Evolutionary conservation across 92 coral and sea anemone genomes (phyloP), one percentile per base, ranked within the genome.

Genomic region (Ricordea florida): DNA sequence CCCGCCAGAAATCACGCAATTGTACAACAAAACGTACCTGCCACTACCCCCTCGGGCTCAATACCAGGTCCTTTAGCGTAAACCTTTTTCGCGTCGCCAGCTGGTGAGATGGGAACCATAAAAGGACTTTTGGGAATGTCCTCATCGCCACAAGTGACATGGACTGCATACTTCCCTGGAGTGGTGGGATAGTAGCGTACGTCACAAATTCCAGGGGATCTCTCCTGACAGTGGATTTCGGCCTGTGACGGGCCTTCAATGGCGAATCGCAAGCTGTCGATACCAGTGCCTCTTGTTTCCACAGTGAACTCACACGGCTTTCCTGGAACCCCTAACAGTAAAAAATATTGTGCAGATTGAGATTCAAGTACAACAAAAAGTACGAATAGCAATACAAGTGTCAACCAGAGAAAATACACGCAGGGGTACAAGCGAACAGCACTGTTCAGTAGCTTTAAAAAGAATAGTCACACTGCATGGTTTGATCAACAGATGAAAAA

Each of bases 211-310:
- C 98, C 98, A 43, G 90, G 87, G 7, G 97, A 93, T 40, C 71
- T 79, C 64, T 94, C 98, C 28, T 62, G 82, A 57, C 98, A 94
- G 40, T 94, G 93, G 80, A 94, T 94, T 35, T 94, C 98, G 2
- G 98, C 98, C 69, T 94, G 98, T 14, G 97, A 87, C 6, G 98
- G 98, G 0, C 98, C 98, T 62, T 94, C 98, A 2, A 94, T 88
- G 5, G 98, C 98, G 68, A 94, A 94, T 4, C 98, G 97, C 23
- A 94, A 92, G 32, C 92, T 94, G 80, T 94, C 98, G 8, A 94
- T 84, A 15, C 96, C 98, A 1, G 98, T 97, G 24, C 98, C 98
- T 76, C 83, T 88, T 16, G 98, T 94, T 69, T 94, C 98, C 3
- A 94, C 98, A 9, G 98, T 94, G 74, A 94, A 94, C 44, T 92